A percentile compares a stretch with the other conserved stretches of the same genome.
Evolutionary conservation across 1,140 invertebrate species (phyloP).

Genomic region (Pygmarrhopalites habei): DNA sequence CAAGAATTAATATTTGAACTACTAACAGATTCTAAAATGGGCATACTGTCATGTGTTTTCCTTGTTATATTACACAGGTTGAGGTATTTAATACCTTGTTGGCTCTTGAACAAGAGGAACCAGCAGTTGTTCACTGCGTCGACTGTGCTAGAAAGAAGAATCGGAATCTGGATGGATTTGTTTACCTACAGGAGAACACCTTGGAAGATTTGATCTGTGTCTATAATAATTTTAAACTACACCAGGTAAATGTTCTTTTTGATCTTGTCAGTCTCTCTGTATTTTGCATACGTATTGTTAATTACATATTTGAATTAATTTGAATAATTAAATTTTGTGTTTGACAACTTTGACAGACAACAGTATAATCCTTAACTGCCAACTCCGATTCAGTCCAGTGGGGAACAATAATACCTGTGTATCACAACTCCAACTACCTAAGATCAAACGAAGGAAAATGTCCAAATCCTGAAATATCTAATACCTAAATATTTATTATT

Average conservation of each 20-base stretch:
- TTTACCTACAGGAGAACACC: constrained; percentile 91
- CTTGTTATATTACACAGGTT: constrained; percentile 60
- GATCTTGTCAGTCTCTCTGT: neutral
- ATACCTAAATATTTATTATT: too few species aligned
- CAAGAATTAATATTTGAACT: constrained; percentile 38
- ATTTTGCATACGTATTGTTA: neutral
- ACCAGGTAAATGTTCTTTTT: constrained; percentile 43
- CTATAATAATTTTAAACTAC: constrained; percentile 79
- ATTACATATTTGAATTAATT: neutral
- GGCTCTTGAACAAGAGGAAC: constrained; percentile 90
- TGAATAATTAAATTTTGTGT: neutral
- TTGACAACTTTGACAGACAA: neutral
- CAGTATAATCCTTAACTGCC: neutral
- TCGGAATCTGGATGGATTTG: constrained; percentile 79
- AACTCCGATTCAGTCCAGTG: neutral
- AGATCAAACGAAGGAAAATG: neutral
- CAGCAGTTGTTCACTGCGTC: constrained; percentile 96
- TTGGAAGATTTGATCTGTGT: constrained; percentile 82
- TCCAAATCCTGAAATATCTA: too few species aligned
- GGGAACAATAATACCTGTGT: neutral
- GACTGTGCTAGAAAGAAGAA: constrained; percentile 85
- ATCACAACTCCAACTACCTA: neutral
- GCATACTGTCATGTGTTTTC: neutral
- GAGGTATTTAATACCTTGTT: constrained; percentile 98
- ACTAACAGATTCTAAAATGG: constrained; percentile 20